A percentile compares a stretch with the other conserved stretches of the same genome.
phyloP scores from a whole-genome alignment of 2,797 vertebrate species.

The Pantherophis vulpinus region DNA sequence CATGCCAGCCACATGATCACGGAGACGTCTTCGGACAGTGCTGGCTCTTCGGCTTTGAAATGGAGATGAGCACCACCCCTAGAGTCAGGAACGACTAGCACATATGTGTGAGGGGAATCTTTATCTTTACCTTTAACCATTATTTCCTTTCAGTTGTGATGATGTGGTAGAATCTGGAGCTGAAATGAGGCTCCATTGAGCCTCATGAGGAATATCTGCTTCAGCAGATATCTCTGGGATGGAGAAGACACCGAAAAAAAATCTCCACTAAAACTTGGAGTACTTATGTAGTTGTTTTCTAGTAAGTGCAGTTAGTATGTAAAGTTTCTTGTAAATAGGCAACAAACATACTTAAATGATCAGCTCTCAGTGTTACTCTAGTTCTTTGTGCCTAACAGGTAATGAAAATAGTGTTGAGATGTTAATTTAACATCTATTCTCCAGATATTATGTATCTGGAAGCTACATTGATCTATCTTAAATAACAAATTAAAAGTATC shows the following conservation, averaged over 20 bases:
- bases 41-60: no score
- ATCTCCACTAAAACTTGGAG: background rate
- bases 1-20: no score
- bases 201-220: background rate
- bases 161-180: background rate
- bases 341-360: background rate
- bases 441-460: slow-evolving; percentile 21
- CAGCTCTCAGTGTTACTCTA: background rate
- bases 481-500: background rate
- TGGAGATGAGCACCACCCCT: no score
- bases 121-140: background rate
- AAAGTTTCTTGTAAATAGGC: background rate
- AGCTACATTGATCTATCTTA: slow-evolving; percentile 4
- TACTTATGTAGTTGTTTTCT: background rate
- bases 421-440: slow-evolving; percentile 7
- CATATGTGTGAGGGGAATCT: no score
- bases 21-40: no score
- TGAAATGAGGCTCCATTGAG: background rate
- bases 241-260: background rate
- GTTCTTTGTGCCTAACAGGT: background rate
- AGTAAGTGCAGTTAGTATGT: background rate
- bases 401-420: slow-evolving; percentile 3
- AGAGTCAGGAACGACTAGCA: no score
- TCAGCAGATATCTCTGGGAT: background rate
- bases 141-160: background rate